These are phyloP conservation scores for Drosophila ohnishii DNA, from an alignment of 1,140 invertebrate species.

Conservation along the genomic window DNA sequence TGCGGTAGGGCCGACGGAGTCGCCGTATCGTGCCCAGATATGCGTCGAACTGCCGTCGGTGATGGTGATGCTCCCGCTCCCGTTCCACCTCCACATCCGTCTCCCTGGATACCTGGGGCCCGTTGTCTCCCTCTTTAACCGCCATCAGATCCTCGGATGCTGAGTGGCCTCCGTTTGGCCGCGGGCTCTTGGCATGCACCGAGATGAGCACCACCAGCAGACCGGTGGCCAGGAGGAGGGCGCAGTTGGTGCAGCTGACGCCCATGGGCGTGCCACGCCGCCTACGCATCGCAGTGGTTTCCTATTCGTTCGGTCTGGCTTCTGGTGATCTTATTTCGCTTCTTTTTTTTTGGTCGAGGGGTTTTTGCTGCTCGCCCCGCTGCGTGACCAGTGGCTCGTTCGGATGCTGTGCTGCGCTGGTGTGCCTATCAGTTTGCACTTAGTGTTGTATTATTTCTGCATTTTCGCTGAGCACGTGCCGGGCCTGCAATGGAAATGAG, in stretches of 20 bases:
- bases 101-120: slow-evolving; percentile 7
- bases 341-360: neutral
- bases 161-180: slow-evolving; percentile 48
- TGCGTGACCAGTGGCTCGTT: slow-evolving; percentile 17
- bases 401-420: slow-evolving; percentile 1
- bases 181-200: slow-evolving; percentile 70
- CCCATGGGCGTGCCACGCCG: slow-evolving; percentile 36
- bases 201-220: slow-evolving; percentile 75
- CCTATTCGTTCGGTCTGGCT: neutral
- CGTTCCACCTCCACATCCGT: slow-evolving; percentile 6
- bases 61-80: slow-evolving; percentile 20
- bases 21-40: slow-evolving; percentile 46
- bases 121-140: slow-evolving; percentile 6
- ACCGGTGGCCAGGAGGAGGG: slow-evolving; percentile 58
- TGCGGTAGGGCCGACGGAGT: slow-evolving; percentile 59
- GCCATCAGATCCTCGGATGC: slow-evolving; percentile 34
- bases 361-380: slow-evolving; percentile 2
- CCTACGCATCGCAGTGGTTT: slow-evolving; percentile 40
- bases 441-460: slow-evolving; percentile 38
- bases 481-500: slow-evolving; percentile 47
- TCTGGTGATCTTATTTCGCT: slow-evolving; percentile 2
- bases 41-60: slow-evolving; percentile 40
- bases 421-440: slow-evolving; percentile 43
- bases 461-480: slow-evolving; percentile 66
- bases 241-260: slow-evolving; percentile 67